Evolutionary conservation across 2,113 vertebrate genomes (phyloP).

Genomic region (Tragulus kanchil): DNA sequence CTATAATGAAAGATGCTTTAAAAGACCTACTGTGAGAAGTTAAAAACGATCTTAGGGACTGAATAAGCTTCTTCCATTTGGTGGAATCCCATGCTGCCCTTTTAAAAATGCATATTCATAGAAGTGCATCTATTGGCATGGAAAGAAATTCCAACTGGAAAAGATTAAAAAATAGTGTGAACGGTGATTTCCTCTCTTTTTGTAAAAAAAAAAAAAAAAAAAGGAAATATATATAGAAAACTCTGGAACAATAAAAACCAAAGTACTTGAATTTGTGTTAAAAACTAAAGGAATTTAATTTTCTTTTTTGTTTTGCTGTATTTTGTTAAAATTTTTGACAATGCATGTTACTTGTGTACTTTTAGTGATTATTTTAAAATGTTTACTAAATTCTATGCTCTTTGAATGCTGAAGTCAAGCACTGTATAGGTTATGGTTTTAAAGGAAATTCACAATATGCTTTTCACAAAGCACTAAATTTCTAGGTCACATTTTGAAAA

Average conservation of each 20-base stretch:
- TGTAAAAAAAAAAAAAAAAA: too few relatives aligned
- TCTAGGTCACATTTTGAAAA: not conserved
- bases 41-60: not conserved
- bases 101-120: not conserved
- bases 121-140: not conserved
- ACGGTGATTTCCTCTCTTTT: not conserved
- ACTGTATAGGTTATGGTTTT: not conserved
- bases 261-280: not conserved
- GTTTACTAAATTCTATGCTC: not conserved
- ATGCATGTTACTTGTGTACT: not conserved
- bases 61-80: conserved; percentile 5
- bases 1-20: not conserved
- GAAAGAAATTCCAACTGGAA: not conserved
- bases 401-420: not conserved
- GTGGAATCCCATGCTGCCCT: not conserved
- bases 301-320: not conserved
- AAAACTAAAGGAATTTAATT: not conserved
- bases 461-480: not conserved
- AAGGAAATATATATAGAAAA: not conserved
- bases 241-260: not conserved
- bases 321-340: not conserved
- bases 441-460: not conserved
- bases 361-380: conserved; percentile 53
- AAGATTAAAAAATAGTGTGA: not conserved
- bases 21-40: not conserved